Percentiles rank a stretch among this genome's conserved stretches.
Conservation (phyloP, 2,888 invertebrate species). For the Pegoplata infirma region DNA sequence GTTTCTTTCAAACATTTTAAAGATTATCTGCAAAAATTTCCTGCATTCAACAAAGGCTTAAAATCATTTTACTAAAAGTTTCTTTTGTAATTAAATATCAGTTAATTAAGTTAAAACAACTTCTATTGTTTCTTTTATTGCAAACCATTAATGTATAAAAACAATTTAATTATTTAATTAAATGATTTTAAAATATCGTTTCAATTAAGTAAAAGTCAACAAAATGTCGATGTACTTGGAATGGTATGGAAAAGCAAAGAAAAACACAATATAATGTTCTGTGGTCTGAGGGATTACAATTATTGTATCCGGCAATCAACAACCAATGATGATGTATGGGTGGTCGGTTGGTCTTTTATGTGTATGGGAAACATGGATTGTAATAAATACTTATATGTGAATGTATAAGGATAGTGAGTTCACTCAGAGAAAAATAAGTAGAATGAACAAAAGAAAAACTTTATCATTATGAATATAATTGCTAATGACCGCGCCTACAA, state of each 20-base stretch:
- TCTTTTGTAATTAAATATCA: no score
- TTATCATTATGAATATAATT: no score
- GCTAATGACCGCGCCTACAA: no score
- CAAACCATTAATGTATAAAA: not conserved
- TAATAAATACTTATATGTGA: not conserved
- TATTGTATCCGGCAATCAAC: conserved; percentile 59
- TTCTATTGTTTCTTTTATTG: not conserved
- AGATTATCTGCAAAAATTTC: no score
- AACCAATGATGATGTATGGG: conserved; percentile 50
- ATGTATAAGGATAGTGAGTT: not conserved
- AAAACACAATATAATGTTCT: conserved; percentile 43
- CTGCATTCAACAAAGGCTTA: no score
- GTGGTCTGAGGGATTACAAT: conserved; percentile 58
- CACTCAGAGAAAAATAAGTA: no score
- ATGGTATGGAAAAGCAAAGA: not conserved
- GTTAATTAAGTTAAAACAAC: not conserved
- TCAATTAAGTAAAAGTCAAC: conserved; percentile 42
- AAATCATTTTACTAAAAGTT: no score
- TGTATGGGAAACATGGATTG: conserved; percentile 2
- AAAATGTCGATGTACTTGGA: not conserved
- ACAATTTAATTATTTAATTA: conserved; percentile 36
- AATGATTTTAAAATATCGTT: conserved; percentile 41
- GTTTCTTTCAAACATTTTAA: no score
- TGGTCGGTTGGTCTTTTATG: no score
- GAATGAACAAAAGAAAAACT: no score